Percentiles rank a stretch among this genome's conserved stretches.
phyloP scores from a whole-genome alignment of 2,888 invertebrate species.

The Scaptomyza tumidula region DNA sequence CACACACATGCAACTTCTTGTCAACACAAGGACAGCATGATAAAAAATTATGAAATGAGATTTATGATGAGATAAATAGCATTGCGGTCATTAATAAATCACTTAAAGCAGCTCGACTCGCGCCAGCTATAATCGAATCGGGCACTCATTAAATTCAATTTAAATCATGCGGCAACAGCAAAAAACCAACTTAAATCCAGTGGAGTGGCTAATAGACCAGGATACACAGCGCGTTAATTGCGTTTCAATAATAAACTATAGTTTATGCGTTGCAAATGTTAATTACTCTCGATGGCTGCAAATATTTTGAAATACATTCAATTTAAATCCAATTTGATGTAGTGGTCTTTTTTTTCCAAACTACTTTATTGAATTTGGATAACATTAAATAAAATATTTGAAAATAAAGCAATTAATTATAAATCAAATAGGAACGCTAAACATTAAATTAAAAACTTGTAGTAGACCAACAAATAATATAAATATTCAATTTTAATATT shows the following conservation, averaged over 20 bases:
- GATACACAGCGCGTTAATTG: constrained; percentile 14
- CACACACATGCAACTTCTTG: constrained; percentile 21
- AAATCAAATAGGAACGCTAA: neutral
- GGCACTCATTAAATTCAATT: constrained; percentile 50
- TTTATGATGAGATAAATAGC: constrained; percentile 65
- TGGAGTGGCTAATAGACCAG: constrained; percentile 39
- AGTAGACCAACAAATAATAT: neutral
- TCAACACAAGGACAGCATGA: constrained; percentile 32
- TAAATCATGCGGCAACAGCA: constrained; percentile 25
- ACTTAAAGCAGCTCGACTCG: constrained; percentile 43
- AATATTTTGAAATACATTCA: constrained; percentile 3
- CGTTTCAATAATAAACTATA: constrained; percentile 23
- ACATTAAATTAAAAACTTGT: neutral
- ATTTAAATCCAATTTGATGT: neutral
- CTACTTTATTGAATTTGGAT: neutral
- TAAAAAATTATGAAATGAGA: constrained; percentile 56
- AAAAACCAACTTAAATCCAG: constrained; percentile 8
- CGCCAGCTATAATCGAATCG: constrained; percentile 28
- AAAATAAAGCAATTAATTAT: neutral
- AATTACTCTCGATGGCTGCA: constrained; percentile 8
- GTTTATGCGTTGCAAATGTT: constrained; percentile 11
- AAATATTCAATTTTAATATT: neutral
- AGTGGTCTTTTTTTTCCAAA: neutral
- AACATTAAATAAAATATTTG: neutral
- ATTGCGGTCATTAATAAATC: constrained; percentile 63